Conservation (phyloP, 2,888 invertebrate genomes). For the Torymus auratus region DNA sequence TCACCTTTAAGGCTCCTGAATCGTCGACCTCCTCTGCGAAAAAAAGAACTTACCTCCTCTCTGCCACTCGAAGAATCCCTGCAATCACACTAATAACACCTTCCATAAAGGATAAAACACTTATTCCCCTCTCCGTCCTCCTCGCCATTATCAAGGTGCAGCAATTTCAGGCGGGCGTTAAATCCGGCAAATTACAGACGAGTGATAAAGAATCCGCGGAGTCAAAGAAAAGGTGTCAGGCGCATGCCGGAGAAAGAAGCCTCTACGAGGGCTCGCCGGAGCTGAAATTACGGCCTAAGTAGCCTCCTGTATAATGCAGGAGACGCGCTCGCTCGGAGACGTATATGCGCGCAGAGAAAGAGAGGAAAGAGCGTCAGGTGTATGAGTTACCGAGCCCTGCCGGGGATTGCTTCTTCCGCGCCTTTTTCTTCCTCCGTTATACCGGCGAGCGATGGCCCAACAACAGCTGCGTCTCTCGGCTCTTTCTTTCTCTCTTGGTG, state of each 20-base stretch:
- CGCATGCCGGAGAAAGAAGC: constrained; percentile 38
- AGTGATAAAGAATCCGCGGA: constrained; percentile 1
- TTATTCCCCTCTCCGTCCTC: constrained; percentile 24
- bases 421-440: neutral
- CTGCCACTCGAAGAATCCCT: neutral
- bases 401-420: constrained; percentile 20
- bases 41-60: neutral
- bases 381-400: constrained; percentile 40
- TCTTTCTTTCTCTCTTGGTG: too few relatives aligned
- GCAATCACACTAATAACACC: constrained; percentile 40
- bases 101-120: constrained; percentile 38
- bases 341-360: constrained; percentile 15
- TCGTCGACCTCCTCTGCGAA: neutral
- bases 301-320: constrained; percentile 51
- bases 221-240: constrained; percentile 6
- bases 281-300: constrained; percentile 67
- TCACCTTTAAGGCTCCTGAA: neutral
- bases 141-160: constrained; percentile 37
- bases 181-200: constrained; percentile 39
- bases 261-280: constrained; percentile 60
- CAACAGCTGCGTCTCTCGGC: neutral
- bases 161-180: constrained; percentile 44
- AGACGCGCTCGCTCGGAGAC: constrained; percentile 1
- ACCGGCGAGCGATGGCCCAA: neutral
- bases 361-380: constrained; percentile 23